Base-by-base conservation (phyloP, 2,797 vertebrate genomes). In the Darevskia nairensis region DNA sequence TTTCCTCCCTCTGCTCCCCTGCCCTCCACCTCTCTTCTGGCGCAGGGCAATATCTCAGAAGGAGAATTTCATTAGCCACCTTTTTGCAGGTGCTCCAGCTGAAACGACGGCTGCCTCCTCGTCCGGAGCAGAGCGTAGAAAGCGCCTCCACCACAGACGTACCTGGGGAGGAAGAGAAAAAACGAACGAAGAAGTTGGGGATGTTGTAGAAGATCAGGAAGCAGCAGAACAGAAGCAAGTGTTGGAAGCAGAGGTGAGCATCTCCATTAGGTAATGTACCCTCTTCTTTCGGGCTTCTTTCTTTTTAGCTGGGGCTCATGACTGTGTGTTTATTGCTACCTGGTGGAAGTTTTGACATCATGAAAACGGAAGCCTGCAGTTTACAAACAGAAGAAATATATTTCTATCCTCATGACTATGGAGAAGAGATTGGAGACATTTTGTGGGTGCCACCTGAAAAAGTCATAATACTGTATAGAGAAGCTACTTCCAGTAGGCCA, bases 41-140 rank as follows among this genome's bases (percentile, higher is more conserved):
- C 29, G 7, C 19, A n/a, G 21, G 55, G 68, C 25, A 9, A 46
- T 55, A 80, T 35, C 55, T 79, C 76, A 32, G 46, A 39, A 17
- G 10, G 27, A 32, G 46, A 23, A 0, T 1, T 3, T 9, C 68
- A 41, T 46, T 91, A 29, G 88, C 35, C 29, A 25, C 6, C 1
- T 41, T 50, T 66, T 92, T 25, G 41, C 77, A 94, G 90, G 85
- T 89, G 66, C 6, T 91, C 44, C 79, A 87, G 1, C 1, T 69
- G 44, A 91, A 91, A 44, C 29, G 32, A 23, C 46, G 64, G 13
- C 74, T 89, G 32, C 79, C 88, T 15, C 88, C 83, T 68, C 55
- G 19, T 1, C 78, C 79, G 9, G 72, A 77, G 46, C 1, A 19
- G 44, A 21, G 8, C 17, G 6, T 39, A 7, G 59, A 64, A 1